Evolutionary conservation across 2,888 invertebrate genomes (phyloP).

Genomic region (Sericinus montela): DNA sequence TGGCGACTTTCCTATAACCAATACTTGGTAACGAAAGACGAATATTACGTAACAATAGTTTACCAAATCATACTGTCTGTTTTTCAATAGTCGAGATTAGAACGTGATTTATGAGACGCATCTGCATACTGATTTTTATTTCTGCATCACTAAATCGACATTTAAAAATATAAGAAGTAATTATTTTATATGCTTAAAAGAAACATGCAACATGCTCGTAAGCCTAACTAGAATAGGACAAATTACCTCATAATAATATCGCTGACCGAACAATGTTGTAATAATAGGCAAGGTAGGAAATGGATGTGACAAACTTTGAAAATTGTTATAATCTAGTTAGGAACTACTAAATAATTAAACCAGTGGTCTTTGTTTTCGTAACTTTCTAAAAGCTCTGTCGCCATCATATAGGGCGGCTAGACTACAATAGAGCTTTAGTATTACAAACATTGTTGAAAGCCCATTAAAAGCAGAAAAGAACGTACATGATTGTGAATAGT

Average conservation of each 20-base stretch:
- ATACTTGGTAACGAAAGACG: no score
- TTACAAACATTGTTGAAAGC: slow-evolving; percentile 4
- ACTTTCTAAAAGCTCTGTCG: slow-evolving; percentile 4
- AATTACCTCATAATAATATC: slow-evolving; percentile 37
- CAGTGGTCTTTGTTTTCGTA: background rate
- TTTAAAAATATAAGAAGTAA: no score
- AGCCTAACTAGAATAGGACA: background rate
- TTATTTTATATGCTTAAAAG: background rate
- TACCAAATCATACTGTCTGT: no score
- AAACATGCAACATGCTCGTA: slow-evolving; percentile 16
- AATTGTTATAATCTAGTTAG: slow-evolving; percentile 21
- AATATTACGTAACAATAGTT: no score
- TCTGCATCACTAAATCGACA: no score
- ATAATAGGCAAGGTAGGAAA: slow-evolving; percentile 38
- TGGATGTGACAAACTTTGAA: slow-evolving; percentile 27
- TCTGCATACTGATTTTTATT: no score
- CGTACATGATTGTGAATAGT: slow-evolving; percentile 68
- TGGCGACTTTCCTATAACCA: no score
- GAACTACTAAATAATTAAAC: slow-evolving; percentile 3
- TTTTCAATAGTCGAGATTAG: no score
- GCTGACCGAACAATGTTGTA: slow-evolving; percentile 50
- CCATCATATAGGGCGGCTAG: background rate
- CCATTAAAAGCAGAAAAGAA: slow-evolving; percentile 27
- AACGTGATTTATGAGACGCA: no score
- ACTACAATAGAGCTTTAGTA: background rate